Evolutionary conservation across 2,113 vertebrate species (phyloP).

Genomic region (Cervus canadensis): DNA sequence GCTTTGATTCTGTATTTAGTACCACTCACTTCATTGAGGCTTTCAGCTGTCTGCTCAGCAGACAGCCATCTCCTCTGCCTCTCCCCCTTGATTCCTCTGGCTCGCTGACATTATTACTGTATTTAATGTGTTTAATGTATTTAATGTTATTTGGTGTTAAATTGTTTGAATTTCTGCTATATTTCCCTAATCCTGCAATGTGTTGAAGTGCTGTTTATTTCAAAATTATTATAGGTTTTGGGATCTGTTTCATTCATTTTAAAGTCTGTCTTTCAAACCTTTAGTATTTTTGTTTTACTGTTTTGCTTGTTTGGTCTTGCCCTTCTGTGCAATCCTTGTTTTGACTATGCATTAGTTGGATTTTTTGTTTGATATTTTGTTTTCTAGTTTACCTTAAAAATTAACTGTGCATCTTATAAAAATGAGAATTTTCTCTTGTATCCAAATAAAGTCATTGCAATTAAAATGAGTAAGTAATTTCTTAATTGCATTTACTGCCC

Average conservation of each 20-base stretch:
- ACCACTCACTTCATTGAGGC: neutral
- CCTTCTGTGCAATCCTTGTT: neutral
- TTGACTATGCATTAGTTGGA: neutral
- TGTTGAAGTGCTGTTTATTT: neutral
- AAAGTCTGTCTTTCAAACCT: neutral
- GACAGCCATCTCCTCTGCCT: neutral
- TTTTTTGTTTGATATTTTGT: conserved; percentile 32
- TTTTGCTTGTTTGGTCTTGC: neutral
- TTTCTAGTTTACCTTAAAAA: neutral
- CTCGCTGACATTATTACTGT: neutral
- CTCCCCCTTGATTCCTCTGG: neutral
- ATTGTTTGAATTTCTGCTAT: conserved; percentile 1
- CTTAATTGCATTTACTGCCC: neutral
- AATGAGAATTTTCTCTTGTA: neutral
- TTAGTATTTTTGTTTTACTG: neutral
- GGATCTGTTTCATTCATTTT: neutral
- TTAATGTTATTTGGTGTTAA: neutral
- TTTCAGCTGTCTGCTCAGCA: conserved; percentile 14
- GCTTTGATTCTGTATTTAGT: conserved; percentile 9
- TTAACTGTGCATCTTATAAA: neutral
- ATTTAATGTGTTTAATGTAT: neutral
- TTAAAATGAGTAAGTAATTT: neutral
- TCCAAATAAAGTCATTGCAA: neutral
- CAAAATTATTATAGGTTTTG: neutral
- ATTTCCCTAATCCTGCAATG: neutral